Conservation (phyloP, 2,113 vertebrate species). For the Pangasianodon gigas region DNA sequence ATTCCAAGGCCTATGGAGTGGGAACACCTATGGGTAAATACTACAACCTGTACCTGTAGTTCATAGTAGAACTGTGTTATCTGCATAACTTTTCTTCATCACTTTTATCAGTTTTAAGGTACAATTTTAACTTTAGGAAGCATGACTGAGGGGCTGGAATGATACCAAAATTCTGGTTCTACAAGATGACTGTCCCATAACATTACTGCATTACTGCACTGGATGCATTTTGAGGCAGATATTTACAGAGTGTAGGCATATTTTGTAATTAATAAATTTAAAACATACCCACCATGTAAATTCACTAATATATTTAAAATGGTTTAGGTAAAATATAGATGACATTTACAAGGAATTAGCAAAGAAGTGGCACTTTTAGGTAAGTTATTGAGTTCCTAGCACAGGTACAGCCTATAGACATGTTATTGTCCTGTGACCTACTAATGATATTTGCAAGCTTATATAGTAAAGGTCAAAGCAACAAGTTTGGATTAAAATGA, state of each 20-base stretch:
- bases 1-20: conserved; percentile 96
- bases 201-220: background rate
- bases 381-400: background rate
- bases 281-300: background rate
- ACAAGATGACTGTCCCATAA: background rate
- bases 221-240: background rate
- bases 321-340: background rate
- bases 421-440: background rate
- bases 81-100: background rate
- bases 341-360: background rate
- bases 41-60: background rate
- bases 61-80: background rate
- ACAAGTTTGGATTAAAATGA: background rate
- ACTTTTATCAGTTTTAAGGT: background rate
- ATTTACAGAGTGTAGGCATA: background rate
- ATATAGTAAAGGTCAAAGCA: background rate
- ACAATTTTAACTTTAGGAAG: background rate
- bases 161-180: background rate
- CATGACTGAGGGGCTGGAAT: background rate
- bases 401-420: background rate
- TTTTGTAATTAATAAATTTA: background rate
- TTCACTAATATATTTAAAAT: background rate
- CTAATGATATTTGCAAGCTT: background rate
- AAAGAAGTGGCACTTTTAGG: background rate
- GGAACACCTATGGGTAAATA: conserved; percentile 94